Base-by-base conservation (phyloP, 2,113 vertebrate species). In the Brachypodius melanocephalos region DNA sequence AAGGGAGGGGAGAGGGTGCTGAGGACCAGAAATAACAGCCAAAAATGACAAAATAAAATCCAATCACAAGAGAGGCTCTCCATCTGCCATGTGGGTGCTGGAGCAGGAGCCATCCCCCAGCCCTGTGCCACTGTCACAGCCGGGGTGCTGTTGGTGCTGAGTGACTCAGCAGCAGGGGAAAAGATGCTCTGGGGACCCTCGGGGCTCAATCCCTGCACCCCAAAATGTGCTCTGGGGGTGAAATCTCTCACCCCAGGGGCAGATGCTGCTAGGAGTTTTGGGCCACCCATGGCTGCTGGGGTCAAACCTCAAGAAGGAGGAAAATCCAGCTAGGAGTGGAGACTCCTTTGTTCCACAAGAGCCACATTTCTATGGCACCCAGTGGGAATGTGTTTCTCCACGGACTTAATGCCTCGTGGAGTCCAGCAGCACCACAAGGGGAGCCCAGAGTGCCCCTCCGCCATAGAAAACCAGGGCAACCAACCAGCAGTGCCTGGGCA, bases 351-450 rank as follows among this genome's bases (percentile, higher is more conserved):
- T 43, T 34, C 42, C 58, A 28, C 25, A 11, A 28, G 54, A 96
- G 72, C 76, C 22, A 72, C 2, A 97, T 98, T 98, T 97, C 98
- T 97, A 97, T 98, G 96, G 97, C 92, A 96, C 89, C 98, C 92
- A 57, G 93, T 40, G 21, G 67, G 80, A 91, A 97, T 90, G 79
- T 89, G 91, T 31, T 51, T 95, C 96, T 95, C 89, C 89, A 88
- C 2, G 9, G 85, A 92, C 93, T 54, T 32, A 51, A 34, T 3
- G 40, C 49, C 61, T 26, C 0, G 1, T 10, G 42, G 77, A 65
- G 89, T 85, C 69, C 36, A 9, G 32, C 28, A 21, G 32, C 3
- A 0, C 0, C 0, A 13, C 0, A 1, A 78, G 34, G 71, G 26
- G 15, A 72, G 3, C 71, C 12, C 1, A 0, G 18, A 17, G 2